Conservation (phyloP, 1,140 invertebrate genomes). For the Aphelenchoides fujianensis region DNA sequence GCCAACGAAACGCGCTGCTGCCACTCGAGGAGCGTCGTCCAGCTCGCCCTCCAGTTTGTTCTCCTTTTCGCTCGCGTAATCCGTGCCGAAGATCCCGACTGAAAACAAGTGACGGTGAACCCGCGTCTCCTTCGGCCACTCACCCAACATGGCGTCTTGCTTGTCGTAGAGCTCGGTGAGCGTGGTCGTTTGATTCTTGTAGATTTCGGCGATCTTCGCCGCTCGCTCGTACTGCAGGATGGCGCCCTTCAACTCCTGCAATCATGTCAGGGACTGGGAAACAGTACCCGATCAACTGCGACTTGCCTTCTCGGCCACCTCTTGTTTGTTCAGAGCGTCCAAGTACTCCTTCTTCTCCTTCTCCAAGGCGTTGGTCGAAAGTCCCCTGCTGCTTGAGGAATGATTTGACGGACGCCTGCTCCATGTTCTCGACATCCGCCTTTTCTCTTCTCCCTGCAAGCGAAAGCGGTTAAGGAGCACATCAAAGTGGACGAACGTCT, state of each 20-base stretch:
- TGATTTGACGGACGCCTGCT: constrained; percentile 61
- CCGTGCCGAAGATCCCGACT: constrained; percentile 67
- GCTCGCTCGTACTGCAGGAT: constrained; percentile 56
- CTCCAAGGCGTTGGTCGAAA: constrained; percentile 61
- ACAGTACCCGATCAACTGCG: not conserved
- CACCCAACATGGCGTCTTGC: constrained; percentile 67
- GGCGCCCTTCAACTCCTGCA: constrained; percentile 59
- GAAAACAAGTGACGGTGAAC: constrained; percentile 25
- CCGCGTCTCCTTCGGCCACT: constrained; percentile 36
- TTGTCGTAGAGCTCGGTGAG: constrained; percentile 67
- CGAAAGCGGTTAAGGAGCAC: not conserved
- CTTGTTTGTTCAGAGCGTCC: constrained; percentile 65
- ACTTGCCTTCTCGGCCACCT: constrained; percentile 60
- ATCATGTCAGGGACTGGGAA: not conserved
- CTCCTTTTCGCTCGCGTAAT: constrained; percentile 67
- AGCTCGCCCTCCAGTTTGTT: constrained; percentile 67
- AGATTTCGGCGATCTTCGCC: constrained; percentile 56
- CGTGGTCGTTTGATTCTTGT: constrained; percentile 63
- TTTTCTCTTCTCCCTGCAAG: constrained; percentile 63
- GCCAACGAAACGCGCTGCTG: constrained; percentile 67
- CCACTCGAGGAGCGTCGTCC: constrained; percentile 66
- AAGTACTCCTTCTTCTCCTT: constrained; percentile 66
- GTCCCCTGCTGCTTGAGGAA: constrained; percentile 63
- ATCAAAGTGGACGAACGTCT: constrained; percentile 59
- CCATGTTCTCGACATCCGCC: constrained; percentile 63